Evolutionary conservation across 2,113 vertebrate genomes (phyloP).

Genomic region (Ginglymostoma cirratum): DNA sequence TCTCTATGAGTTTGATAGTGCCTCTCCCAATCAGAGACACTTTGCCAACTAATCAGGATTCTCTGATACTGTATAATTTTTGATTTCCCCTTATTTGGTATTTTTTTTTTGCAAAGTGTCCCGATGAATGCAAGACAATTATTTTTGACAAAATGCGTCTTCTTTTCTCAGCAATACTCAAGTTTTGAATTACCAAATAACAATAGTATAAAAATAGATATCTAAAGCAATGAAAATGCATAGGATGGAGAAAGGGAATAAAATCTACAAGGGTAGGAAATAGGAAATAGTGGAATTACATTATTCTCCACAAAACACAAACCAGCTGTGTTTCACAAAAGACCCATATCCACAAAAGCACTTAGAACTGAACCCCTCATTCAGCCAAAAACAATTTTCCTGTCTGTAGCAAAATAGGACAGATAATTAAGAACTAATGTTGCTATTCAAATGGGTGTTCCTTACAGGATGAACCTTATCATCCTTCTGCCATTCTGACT

Average conservation of each 20-base stretch:
- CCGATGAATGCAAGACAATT: too few relatives aligned
- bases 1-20: too few relatives aligned
- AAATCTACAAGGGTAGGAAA: not conserved
- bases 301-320: not conserved
- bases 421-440: not conserved
- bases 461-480: not conserved
- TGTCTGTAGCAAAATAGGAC: not conserved
- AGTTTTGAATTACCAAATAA: not conserved
- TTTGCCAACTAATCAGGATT: too few relatives aligned
- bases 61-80: too few relatives aligned
- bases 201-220: not conserved
- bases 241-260: not conserved
- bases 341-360: not conserved
- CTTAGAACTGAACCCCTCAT: not conserved
- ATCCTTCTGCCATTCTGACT: not conserved
- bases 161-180: too few relatives aligned
- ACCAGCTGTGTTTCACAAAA: not conserved
- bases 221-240: not conserved
- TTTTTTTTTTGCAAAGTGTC: too few relatives aligned
- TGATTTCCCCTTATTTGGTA: too few relatives aligned
- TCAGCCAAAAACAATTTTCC: not conserved
- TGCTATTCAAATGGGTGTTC: not conserved
- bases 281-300: not conserved
- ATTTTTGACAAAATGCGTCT: too few relatives aligned
- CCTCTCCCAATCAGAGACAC: too few relatives aligned